These are phyloP conservation scores for Scartelaos histophorus DNA, from an alignment of 2,113 vertebrate species.

Conservation along the genomic window DNA sequence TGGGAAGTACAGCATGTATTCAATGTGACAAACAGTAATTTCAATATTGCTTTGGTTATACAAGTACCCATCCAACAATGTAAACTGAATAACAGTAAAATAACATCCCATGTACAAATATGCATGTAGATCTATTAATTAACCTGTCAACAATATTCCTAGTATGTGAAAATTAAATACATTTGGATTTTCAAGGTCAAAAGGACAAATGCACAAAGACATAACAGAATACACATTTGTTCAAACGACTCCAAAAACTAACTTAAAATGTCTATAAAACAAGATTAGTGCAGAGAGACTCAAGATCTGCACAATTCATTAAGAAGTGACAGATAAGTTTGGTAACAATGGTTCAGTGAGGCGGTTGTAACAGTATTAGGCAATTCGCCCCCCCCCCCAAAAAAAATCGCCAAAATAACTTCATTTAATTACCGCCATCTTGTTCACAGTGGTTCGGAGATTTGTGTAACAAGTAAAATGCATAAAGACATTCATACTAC, in stretches of 20 bases:
- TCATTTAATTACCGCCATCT: slow-evolving; percentile 40
- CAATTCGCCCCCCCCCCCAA: no score
- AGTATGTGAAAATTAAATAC: slow-evolving; percentile 8
- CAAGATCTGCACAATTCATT: slow-evolving; percentile 51
- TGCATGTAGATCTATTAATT: slow-evolving; percentile 1
- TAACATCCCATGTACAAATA: background rate
- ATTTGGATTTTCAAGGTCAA: slow-evolving; percentile 19
- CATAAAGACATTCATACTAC: slow-evolving; percentile 33
- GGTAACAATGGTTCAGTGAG: slow-evolving; percentile 28
- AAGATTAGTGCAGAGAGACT: slow-evolving; percentile 51
- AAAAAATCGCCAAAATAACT: slow-evolving; percentile 34
- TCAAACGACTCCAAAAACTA: slow-evolving; percentile 35
- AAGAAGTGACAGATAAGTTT: slow-evolving; percentile 51
- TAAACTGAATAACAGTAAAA: slow-evolving; percentile 35
- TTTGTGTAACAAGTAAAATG: slow-evolving; percentile 21
- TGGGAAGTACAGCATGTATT: slow-evolving; percentile 56
- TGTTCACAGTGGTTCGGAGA: slow-evolving; percentile 64
- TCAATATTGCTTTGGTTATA: slow-evolving; percentile 61
- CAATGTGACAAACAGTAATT: slow-evolving; percentile 38
- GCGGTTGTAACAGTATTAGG: slow-evolving; percentile 18
- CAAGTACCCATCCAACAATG: slow-evolving; percentile 48
- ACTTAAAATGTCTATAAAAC: slow-evolving; percentile 52
- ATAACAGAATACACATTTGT: slow-evolving; percentile 27
- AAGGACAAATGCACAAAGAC: slow-evolving; percentile 24
- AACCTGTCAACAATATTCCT: slow-evolving; percentile 5